Evolutionary conservation across 53 echinoderm and acorn worm species (phyloP), one percentile per base, ranked within the genome.

Genomic region (Arbacia lixula): DNA sequence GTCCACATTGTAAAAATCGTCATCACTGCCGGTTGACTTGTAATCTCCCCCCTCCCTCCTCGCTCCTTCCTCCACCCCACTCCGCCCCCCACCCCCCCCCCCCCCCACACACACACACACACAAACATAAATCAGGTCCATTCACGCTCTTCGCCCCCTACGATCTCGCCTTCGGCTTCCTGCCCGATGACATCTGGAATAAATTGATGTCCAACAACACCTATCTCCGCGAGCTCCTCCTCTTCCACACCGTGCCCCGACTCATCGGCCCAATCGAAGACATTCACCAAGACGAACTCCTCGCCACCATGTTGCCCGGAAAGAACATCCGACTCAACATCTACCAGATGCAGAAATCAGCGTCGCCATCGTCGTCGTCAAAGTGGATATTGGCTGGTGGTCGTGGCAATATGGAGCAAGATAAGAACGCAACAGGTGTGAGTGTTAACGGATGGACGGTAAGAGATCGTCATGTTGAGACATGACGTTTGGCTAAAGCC

Each of bases 111-210:
- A n/a, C n/a, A n/a, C n/a, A n/a, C n/a, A n/a, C n/a, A n/a, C n/a
- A n/a, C n/a, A n/a, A n/a, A n/a, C n/a, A n/a, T n/a, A n/a, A 26
- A 68, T 11, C 86, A 87, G 87, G 87, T 9, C 87, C 87, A 9
- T 80, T 78, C 57, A 87, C 87, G 22, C 38, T 87, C 3, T 87
- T 87, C 55, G 87, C 87, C 1, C 87, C 87, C 17, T 78, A 77
- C 42, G 78, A 87, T 33, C 66, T 78, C 0, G 87, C 87, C 38
- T 87, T 87, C 54, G 56, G 57, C 2, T 54, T 78, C 29, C 79
- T 87, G 8, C 77, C 77, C 2, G 77, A 77, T 57, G 62, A 66
- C 40, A 78, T 67, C 42, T 78, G 41, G 35, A 65, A 87, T 67
- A 66, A 63, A 32, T 6, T 78, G 37, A 67, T 55, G 77, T 76